phyloP scores from a whole-genome alignment of 2,888 invertebrate species.

The Andrena haemorrhoa region DNA sequence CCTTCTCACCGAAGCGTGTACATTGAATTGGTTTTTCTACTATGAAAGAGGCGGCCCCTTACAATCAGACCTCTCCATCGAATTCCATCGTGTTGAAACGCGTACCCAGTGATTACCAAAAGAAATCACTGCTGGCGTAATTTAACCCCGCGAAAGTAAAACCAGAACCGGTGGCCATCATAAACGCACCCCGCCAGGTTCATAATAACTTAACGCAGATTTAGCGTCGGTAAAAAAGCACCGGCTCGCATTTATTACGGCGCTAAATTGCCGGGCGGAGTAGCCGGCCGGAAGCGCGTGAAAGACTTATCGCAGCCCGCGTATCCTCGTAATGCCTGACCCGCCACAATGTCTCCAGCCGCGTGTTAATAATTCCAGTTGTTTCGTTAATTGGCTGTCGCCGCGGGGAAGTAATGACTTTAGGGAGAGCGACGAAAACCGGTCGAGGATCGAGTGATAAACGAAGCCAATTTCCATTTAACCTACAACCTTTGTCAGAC shows the following conservation, averaged over 20 bases:
- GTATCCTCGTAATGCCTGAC: constrained; percentile 47
- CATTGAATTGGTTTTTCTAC: neutral
- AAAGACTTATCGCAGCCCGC: constrained; percentile 61
- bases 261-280: constrained; percentile 67
- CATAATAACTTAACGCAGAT: constrained; percentile 77
- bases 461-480: neutral
- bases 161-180: constrained; percentile 55
- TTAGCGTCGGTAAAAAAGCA: constrained; percentile 71
- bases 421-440: neutral
- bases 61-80: neutral
- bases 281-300: constrained; percentile 33
- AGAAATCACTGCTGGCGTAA: constrained; percentile 55
- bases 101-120: constrained; percentile 20
- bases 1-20: too few relatives aligned
- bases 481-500: neutral
- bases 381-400: constrained; percentile 43
- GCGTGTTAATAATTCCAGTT: constrained; percentile 42
- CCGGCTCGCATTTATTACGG: constrained; percentile 67
- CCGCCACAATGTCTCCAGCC: constrained; percentile 32
- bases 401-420: neutral
- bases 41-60: neutral
- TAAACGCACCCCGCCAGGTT: constrained; percentile 62
- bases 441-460: neutral
- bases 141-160: constrained; percentile 58
- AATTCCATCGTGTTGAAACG: neutral